Percentiles rank a stretch among this genome's conserved stretches.
Conservation (phyloP, 2,113 vertebrate species). For the Telmatochromis sp. region DNA sequence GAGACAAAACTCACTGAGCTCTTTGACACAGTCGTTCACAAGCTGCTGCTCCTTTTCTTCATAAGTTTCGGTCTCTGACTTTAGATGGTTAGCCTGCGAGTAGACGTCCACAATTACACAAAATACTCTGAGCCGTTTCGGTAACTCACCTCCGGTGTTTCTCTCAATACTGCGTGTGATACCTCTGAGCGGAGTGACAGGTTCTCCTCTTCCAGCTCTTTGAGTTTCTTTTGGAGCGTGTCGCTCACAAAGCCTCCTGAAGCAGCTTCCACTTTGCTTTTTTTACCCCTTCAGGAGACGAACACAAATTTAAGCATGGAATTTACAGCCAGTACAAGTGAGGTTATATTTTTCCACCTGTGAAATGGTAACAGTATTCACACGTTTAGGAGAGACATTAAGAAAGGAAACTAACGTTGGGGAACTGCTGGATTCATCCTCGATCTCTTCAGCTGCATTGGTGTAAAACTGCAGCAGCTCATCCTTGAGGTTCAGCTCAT, state of each 20-base stretch:
- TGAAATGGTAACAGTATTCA: not conserved
- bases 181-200: slow-evolving; percentile 94
- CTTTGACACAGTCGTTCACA: slow-evolving; percentile 95
- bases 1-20: slow-evolving; percentile 79
- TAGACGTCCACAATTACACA: not conserved
- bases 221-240: slow-evolving; percentile 89
- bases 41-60: slow-evolving; percentile 98
- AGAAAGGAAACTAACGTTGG: slow-evolving; percentile 77
- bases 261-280: slow-evolving; percentile 74
- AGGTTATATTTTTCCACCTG: not conserved
- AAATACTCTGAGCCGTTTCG: not conserved
- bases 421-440: slow-evolving; percentile 82
- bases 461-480: slow-evolving; percentile 97
- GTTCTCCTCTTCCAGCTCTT: slow-evolving; percentile 94
- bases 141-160: not conserved
- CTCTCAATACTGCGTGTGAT: not conserved
- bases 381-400: not conserved
- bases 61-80: slow-evolving; percentile 93
- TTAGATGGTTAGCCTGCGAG: slow-evolving; percentile 85
- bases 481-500: slow-evolving; percentile 96
- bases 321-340: not conserved
- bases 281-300: slow-evolving; percentile 70
- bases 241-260: slow-evolving; percentile 83
- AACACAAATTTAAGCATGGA: not conserved
- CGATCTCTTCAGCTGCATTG: slow-evolving; percentile 85